phyloP scores from a whole-genome alignment of 2,888 invertebrate genomes.

The Willowsia nigromaculata region DNA sequence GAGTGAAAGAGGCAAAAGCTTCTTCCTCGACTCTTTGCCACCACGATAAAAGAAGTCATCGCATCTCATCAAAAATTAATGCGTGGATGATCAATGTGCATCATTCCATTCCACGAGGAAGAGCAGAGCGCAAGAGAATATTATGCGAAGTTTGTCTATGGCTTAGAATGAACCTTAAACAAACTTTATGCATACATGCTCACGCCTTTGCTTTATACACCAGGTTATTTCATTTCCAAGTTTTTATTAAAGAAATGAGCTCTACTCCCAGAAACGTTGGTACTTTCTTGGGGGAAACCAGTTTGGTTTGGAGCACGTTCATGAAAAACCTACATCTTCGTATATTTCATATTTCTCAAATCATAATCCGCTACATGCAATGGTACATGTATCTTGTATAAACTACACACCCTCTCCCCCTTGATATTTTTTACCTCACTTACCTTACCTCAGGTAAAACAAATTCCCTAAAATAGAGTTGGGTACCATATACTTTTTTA shows the following conservation, averaged over 20 bases:
- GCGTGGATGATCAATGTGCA: constrained; percentile 71
- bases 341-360: constrained; percentile 24
- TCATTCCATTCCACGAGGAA: constrained; percentile 6
- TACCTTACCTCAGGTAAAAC: constrained; percentile 58
- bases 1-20: not conserved
- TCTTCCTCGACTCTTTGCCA: constrained; percentile 15
- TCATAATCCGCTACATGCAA: constrained; percentile 24
- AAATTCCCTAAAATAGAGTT: not conserved
- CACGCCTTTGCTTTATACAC: not conserved
- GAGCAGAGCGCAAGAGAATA: not conserved
- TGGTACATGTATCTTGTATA: not conserved
- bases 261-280: not conserved
- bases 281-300: constrained; percentile 21
- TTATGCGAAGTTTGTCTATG: not conserved
- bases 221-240: constrained; percentile 12
- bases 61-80: constrained; percentile 73
- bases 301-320: too few species aligned
- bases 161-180: constrained; percentile 14
- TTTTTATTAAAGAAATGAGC: not conserved
- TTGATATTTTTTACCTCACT: constrained; percentile 8
- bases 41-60: constrained; percentile 59
- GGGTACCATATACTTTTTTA: not conserved
- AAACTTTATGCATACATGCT: constrained; percentile 40
- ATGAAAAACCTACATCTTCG: not conserved
- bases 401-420: constrained; percentile 36